Conservation (phyloP, 2,888 invertebrate species). For the Plebejus anna region DNA sequence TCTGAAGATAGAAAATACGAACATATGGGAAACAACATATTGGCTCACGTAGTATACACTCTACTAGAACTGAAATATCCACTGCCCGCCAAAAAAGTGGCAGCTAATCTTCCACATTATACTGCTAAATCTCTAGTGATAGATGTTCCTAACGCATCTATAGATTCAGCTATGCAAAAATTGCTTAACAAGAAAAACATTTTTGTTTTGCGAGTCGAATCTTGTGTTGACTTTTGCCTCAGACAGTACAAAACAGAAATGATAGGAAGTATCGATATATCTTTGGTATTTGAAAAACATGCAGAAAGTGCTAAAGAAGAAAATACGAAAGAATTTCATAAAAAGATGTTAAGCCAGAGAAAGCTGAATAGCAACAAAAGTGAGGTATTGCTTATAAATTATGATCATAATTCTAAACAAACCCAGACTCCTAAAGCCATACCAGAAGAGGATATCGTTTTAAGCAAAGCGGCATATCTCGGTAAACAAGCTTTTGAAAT, state of each 20-base stretch:
- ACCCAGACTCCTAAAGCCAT: slow-evolving; percentile 82
- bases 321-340: slow-evolving; percentile 58
- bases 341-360: slow-evolving; percentile 59
- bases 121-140: slow-evolving; percentile 63
- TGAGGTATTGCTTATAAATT: slow-evolving; percentile 37
- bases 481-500: slow-evolving; percentile 79
- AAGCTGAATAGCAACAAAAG: slow-evolving; percentile 50
- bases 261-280: slow-evolving; percentile 70
- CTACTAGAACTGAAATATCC: slow-evolving; percentile 74
- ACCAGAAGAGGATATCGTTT: slow-evolving; percentile 77
- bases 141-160: slow-evolving; percentile 63
- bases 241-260: slow-evolving; percentile 76
- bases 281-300: slow-evolving; percentile 64
- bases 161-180: slow-evolving; percentile 60
- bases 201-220: slow-evolving; percentile 65
- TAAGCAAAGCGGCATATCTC: slow-evolving; percentile 73
- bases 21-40: slow-evolving; percentile 62
- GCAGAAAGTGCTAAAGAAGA: slow-evolving; percentile 50
- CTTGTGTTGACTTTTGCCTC: slow-evolving; percentile 80
- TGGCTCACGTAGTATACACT: slow-evolving; percentile 77
- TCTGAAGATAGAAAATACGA: slow-evolving; percentile 67
- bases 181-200: slow-evolving; percentile 63
- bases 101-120: slow-evolving; percentile 60
- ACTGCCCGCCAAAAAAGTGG: slow-evolving; percentile 52
- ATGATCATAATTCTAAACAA: slow-evolving; percentile 59